Evolutionary conservation across 2,888 invertebrate genomes (phyloP).

Genomic region (Rhamnusium bicolor): DNA sequence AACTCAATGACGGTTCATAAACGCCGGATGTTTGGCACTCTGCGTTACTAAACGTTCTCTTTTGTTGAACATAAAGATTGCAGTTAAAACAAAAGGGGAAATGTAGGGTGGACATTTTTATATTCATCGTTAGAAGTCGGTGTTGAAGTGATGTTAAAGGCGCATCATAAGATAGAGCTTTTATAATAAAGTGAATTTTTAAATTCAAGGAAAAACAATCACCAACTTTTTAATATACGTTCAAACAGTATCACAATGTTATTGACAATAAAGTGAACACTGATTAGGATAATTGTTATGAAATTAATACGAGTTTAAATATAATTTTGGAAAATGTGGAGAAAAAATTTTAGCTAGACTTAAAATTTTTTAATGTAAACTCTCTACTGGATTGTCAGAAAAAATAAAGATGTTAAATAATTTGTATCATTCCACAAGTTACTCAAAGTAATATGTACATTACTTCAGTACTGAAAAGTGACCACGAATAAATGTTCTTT

Average conservation of each 20-base stretch:
- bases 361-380: too few species aligned
- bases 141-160: background rate
- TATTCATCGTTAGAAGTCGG: background rate
- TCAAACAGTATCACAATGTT: background rate
- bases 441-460: too few species aligned
- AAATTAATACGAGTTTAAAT: too few species aligned
- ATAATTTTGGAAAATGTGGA: too few species aligned
- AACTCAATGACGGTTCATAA: slow-evolving; percentile 59
- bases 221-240: background rate
- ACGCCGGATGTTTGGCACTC: slow-evolving; percentile 43
- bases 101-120: slow-evolving; percentile 22
- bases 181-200: slow-evolving; percentile 12
- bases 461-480: too few species aligned
- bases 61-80: slow-evolving; percentile 34
- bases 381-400: too few species aligned
- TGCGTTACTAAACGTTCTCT: slow-evolving; percentile 32
- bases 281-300: too few species aligned
- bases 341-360: too few species aligned
- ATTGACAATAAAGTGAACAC: too few species aligned
- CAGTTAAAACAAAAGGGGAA: slow-evolving; percentile 28
- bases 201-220: background rate
- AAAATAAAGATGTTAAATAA: too few species aligned
- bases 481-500: too few species aligned
- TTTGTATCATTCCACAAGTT: too few species aligned
- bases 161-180: slow-evolving; percentile 8